Evolutionary conservation across 2,888 invertebrate species (phyloP).

Genomic region (Thalpophila matura): DNA sequence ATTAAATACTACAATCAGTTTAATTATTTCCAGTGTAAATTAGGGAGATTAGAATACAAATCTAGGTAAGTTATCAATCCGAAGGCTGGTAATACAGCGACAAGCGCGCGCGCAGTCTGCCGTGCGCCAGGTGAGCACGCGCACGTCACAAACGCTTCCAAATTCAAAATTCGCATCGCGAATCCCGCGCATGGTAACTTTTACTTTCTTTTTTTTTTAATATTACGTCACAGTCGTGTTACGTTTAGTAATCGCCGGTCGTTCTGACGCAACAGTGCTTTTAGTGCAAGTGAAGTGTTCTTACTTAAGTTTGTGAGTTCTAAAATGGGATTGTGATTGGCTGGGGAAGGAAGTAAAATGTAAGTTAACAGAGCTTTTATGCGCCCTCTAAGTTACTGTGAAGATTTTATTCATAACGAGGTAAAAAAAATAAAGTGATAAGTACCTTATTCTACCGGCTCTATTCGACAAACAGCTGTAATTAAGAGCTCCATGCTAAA

Average conservation of each 20-base stretch:
- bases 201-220: slow-evolving; percentile 75
- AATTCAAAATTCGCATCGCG: slow-evolving; percentile 66
- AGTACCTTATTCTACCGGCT: neutral
- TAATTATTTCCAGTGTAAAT: slow-evolving; percentile 21
- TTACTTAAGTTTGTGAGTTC: slow-evolving; percentile 46
- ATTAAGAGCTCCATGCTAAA: neutral
- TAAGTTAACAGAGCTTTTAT: slow-evolving; percentile 40
- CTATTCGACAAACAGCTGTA: slow-evolving; percentile 10
- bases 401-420: neutral
- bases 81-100: slow-evolving; percentile 62
- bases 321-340: slow-evolving; percentile 59
- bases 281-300: slow-evolving; percentile 59
- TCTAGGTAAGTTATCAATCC: slow-evolving; percentile 15
- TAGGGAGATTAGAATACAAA: slow-evolving; percentile 33
- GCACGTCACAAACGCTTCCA: slow-evolving; percentile 71
- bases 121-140: slow-evolving; percentile 79
- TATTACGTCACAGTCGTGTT: slow-evolving; percentile 67
- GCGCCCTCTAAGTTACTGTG: too few species aligned
- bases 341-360: slow-evolving; percentile 34
- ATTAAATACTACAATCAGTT: slow-evolving; percentile 2
- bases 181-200: slow-evolving; percentile 68
- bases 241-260: slow-evolving; percentile 60
- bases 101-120: slow-evolving; percentile 72
- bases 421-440: neutral
- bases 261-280: slow-evolving; percentile 62